Percentiles rank a stretch among this genome's conserved stretches.
phyloP scores from a whole-genome alignment of 2,797 vertebrate genomes.

The Helostoma temminkii region DNA sequence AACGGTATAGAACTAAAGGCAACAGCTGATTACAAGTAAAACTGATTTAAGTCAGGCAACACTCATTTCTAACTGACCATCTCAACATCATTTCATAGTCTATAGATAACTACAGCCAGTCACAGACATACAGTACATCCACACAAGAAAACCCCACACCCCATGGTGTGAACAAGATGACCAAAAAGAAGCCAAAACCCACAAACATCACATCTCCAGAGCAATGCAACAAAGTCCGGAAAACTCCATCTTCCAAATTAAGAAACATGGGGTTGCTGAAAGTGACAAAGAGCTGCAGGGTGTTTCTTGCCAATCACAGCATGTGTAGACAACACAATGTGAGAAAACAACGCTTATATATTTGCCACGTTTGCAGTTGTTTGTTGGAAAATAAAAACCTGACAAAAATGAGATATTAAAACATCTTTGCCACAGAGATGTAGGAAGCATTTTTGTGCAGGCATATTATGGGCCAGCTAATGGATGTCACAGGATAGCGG shows the following conservation, averaged over 20 bases:
- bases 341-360: too few species aligned
- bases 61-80: background rate
- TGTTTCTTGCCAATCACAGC: background rate
- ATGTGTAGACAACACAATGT: background rate
- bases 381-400: background rate
- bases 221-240: background rate
- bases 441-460: background rate
- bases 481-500: background rate
- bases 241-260: background rate
- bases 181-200: background rate
- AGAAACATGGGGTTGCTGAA: background rate
- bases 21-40: background rate
- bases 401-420: conserved; percentile 16
- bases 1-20: background rate
- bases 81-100: background rate
- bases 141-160: background rate
- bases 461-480: background rate
- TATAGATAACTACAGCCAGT: background rate
- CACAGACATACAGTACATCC: background rate
- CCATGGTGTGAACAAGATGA: background rate
- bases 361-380: background rate
- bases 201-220: background rate
- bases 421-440: background rate
- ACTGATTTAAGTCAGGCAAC: background rate
- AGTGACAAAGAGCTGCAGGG: background rate